Conservation (phyloP, 2,888 invertebrate genomes). For the Euplagia quadripunctaria region DNA sequence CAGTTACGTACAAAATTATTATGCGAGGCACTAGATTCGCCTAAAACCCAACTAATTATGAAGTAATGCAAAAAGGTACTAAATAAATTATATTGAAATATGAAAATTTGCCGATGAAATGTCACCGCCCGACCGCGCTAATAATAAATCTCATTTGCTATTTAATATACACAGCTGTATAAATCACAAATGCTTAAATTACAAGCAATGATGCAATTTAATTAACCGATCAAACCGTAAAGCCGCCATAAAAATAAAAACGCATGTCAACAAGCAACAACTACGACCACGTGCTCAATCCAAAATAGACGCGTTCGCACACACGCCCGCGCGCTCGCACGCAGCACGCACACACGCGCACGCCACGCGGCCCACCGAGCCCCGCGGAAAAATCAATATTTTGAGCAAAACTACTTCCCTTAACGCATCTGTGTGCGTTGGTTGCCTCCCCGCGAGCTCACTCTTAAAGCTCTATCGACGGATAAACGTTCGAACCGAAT, state of each 20-base stretch:
- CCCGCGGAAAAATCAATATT: slow-evolving; percentile 87
- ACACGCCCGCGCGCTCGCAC: slow-evolving; percentile 54
- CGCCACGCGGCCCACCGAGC: slow-evolving; percentile 68
- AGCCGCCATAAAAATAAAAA: slow-evolving; percentile 83
- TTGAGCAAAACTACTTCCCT: slow-evolving; percentile 87
- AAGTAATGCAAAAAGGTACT: neutral
- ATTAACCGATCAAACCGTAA: slow-evolving; percentile 74
- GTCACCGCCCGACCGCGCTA: neutral
- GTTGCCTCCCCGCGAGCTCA: slow-evolving; percentile 53
- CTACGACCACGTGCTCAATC: slow-evolving; percentile 84
- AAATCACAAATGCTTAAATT: slow-evolving; percentile 52
- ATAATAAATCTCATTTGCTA: neutral
- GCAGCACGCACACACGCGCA: slow-evolving; percentile 56
- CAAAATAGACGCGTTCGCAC: slow-evolving; percentile 81
- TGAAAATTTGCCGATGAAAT: neutral
- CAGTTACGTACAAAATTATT: neutral
- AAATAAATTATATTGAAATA: too few species aligned
- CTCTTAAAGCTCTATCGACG: slow-evolving; percentile 60
- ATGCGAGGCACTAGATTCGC: neutral
- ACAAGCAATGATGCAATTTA: slow-evolving; percentile 73
- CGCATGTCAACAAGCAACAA: slow-evolving; percentile 85
- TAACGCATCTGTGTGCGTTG: slow-evolving; percentile 76
- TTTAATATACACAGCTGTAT: slow-evolving; percentile 10
- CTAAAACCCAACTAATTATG: neutral
- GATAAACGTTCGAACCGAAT: slow-evolving; percentile 61